Conservation (phyloP, 2,888 invertebrate species). For the Nomada lathburiana region DNA sequence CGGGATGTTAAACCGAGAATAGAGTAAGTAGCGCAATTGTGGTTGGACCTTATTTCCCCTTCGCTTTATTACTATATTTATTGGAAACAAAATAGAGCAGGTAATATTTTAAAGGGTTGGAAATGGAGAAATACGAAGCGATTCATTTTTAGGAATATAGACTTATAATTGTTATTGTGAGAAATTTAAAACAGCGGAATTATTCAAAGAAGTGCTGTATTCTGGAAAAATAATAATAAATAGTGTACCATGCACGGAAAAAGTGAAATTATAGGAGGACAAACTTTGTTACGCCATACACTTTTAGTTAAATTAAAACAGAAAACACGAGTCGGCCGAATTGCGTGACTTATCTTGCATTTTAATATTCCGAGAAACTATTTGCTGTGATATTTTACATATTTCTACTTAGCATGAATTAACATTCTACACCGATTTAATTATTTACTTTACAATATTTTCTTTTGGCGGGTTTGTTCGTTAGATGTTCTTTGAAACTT, state of each 20-base stretch:
- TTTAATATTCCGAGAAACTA: not conserved
- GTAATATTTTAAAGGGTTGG: too few species aligned
- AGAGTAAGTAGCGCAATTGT: too few species aligned
- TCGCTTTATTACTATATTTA: too few species aligned
- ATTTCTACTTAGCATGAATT: not conserved
- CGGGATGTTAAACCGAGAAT: too few species aligned
- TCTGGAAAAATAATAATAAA: not conserved
- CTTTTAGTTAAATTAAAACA: not conserved
- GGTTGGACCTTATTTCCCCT: too few species aligned
- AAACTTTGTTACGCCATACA: not conserved
- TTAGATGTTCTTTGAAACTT: not conserved
- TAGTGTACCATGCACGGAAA: not conserved
- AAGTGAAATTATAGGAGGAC: not conserved
- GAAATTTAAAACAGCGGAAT: not conserved
- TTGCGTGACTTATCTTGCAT: conserved; percentile 13
- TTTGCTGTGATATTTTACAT: too few species aligned
- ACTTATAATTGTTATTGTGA: not conserved
- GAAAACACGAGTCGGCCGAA: conserved; percentile 7
- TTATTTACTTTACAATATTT: too few species aligned
- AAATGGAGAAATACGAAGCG: too few species aligned
- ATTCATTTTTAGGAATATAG: too few species aligned
- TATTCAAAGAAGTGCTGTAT: not conserved
- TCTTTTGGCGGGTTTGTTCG: not conserved
- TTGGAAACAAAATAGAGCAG: too few species aligned
- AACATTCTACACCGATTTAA: not conserved